phyloP scores from a whole-genome alignment of 92 coral and sea anemone genomes.

The Bergia sp. region DNA sequence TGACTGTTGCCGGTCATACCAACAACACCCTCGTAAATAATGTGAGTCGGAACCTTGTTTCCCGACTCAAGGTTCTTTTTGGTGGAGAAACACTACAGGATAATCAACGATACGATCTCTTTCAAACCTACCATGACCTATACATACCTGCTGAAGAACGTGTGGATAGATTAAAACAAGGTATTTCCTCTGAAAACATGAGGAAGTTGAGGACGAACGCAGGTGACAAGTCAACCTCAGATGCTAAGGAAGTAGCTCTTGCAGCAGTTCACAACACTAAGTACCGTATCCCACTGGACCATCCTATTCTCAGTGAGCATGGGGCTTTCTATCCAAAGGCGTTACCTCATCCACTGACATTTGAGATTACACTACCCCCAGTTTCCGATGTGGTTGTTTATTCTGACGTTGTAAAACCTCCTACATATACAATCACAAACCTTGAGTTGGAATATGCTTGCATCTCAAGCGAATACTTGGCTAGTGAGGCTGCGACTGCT shows the following conservation, averaged over 20 bases:
- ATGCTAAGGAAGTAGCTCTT: too few relatives aligned
- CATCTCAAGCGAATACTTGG: constrained; percentile 51
- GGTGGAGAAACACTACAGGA: constrained; percentile 17
- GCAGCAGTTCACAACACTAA: too few relatives aligned
- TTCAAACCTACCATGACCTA: constrained; percentile 50
- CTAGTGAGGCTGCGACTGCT: too few relatives aligned
- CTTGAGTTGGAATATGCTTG: constrained; percentile 58
- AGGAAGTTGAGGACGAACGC: constrained; percentile 16
- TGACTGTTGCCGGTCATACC: neutral
- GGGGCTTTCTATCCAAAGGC: constrained; percentile 39
- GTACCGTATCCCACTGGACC: constrained; percentile 42
- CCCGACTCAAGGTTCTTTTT: constrained; percentile 42
- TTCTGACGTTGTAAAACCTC: constrained; percentile 2
- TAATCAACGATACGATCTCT: constrained; percentile 51
- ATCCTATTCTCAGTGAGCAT: constrained; percentile 11
- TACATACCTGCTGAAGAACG: constrained; percentile 23
- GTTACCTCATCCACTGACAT: constrained; percentile 2
- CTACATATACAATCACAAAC: constrained; percentile 43
- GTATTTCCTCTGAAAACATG: too few relatives aligned
- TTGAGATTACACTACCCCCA: constrained; percentile 21
- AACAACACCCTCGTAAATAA: too few relatives aligned
- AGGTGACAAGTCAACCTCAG: too few relatives aligned
- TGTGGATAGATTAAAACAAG: constrained; percentile 33
- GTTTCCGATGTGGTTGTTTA: neutral
- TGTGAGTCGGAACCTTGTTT: constrained; percentile 49